A percentile compares a stretch with the other conserved stretches of the same genome.
Evolutionary conservation across 92 coral and sea anemone species (phyloP).

Genomic region (Nematostella vectensis): DNA sequence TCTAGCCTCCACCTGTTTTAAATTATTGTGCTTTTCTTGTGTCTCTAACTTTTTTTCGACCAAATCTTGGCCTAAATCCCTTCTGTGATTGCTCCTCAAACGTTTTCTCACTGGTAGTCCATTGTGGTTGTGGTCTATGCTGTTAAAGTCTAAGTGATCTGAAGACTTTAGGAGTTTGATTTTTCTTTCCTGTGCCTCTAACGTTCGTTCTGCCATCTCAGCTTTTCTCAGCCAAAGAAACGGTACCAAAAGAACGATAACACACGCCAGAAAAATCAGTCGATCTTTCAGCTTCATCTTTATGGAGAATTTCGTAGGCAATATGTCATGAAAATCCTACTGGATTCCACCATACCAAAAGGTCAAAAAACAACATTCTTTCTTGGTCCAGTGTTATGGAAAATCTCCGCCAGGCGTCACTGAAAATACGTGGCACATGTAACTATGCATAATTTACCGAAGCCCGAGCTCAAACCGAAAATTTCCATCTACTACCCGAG

Average conservation of each 20-base stretch:
- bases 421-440: constrained; percentile 44
- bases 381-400: constrained; percentile 9
- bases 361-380: background rate
- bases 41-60: constrained; percentile 1
- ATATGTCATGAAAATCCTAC: constrained; percentile 12
- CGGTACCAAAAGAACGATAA: constrained; percentile 43
- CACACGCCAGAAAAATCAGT: constrained; percentile 34
- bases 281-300: constrained; percentile 90
- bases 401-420: constrained; percentile 59
- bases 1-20: constrained; percentile 9
- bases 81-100: constrained; percentile 2
- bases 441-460: constrained; percentile 25
- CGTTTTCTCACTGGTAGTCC: background rate
- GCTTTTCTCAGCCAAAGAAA: constrained; percentile 63
- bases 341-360: constrained; percentile 13
- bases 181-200: constrained; percentile 21
- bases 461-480: constrained; percentile 7
- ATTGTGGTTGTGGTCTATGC: constrained; percentile 55
- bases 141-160: constrained; percentile 54
- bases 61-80: constrained; percentile 2
- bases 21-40: constrained; percentile 3
- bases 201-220: constrained; percentile 14
- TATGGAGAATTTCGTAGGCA: constrained; percentile 27
- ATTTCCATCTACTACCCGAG: background rate
- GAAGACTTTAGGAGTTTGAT: constrained; percentile 24